Evolutionary conservation across 2,797 vertebrate species (phyloP), one percentile per base, ranked within the genome.

Genomic region (Sebastes itinus): DNA sequence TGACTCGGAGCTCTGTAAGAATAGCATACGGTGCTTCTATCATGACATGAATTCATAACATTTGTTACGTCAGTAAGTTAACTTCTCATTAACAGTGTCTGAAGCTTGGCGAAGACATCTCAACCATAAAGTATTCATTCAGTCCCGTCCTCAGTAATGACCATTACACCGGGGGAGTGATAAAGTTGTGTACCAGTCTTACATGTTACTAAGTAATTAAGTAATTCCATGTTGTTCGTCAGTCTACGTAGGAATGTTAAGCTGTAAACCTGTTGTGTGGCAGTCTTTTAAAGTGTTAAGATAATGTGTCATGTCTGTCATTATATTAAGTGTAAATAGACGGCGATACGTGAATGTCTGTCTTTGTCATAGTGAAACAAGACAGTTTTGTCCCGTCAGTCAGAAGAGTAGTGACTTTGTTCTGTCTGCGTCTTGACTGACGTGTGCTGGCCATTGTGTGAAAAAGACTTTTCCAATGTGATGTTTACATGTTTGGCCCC

Each of bases 171-270:
- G 76, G 93, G 90, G 92, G 87, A 89, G 92, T 87, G 94, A 95
- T 95, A 94, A 95, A 95, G 94, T 95, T 95, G 92, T 93, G 77
- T 90, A 28, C 61, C 63, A 87, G 82, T 94, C 89, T 76, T 90
- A 78, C 72, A 78, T 93, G 89, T 93, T 78, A 67, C 59, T 67
- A 73, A 56, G 64, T 82, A 61, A 60, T 75, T 60, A 76, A 87
- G 78, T 89, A 65, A 72, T 61, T 89, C 35, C 33, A 84, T 94
- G 93, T 92, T 92, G 82, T 92, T 55, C 13, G 88, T 92, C 86
- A 85, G 90, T 91, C 85, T 63, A 71, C 58, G 30, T 83, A 86
- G 86, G 80, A 89, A 83, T 88, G 88, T 88, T 77, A 71, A 88
- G 81, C 64, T 85, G 82, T 86, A 66, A 90, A 80, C 62, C 69